Evolutionary conservation across 2,888 invertebrate genomes (phyloP).

Genomic region (Matsumyia berberina): DNA sequence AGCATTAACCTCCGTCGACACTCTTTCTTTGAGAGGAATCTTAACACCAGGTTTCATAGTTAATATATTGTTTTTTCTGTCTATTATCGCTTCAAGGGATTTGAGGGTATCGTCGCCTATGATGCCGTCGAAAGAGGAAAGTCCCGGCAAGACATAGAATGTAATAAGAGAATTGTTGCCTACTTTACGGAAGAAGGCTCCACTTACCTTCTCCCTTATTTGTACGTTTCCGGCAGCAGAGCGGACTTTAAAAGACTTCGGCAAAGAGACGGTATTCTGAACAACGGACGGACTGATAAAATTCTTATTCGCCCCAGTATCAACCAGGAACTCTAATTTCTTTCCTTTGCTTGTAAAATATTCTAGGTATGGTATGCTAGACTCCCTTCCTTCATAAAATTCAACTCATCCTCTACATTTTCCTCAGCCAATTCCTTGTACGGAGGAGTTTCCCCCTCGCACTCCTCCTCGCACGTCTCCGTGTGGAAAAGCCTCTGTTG

Average conservation of each 20-base stretch:
- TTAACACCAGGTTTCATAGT: not conserved
- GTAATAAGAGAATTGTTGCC: not conserved
- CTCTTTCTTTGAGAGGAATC: not conserved
- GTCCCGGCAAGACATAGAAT: too few relatives aligned
- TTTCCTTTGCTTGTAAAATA: too few relatives aligned
- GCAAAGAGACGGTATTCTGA: not conserved
- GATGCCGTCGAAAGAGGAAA: too few relatives aligned
- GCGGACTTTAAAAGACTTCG: not conserved
- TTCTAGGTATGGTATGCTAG: not conserved
- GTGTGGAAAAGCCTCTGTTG: not conserved
- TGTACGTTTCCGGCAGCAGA: not conserved
- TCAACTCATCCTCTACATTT: not conserved
- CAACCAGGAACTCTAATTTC: too few relatives aligned
- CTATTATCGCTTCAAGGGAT: too few relatives aligned
- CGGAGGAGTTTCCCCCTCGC: too few relatives aligned
- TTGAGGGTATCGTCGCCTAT: too few relatives aligned
- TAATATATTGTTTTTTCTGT: not conserved
- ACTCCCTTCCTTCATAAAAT: not conserved
- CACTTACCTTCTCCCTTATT: not conserved
- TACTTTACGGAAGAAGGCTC: not conserved
- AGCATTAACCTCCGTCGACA: not conserved
- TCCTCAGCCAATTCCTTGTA: too few relatives aligned
- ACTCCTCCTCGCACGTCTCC: too few relatives aligned
- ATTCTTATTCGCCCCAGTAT: not conserved
- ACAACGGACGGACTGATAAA: not conserved